Conservation (phyloP, 1,140 invertebrate species). For the Drosophila pachea region DNA sequence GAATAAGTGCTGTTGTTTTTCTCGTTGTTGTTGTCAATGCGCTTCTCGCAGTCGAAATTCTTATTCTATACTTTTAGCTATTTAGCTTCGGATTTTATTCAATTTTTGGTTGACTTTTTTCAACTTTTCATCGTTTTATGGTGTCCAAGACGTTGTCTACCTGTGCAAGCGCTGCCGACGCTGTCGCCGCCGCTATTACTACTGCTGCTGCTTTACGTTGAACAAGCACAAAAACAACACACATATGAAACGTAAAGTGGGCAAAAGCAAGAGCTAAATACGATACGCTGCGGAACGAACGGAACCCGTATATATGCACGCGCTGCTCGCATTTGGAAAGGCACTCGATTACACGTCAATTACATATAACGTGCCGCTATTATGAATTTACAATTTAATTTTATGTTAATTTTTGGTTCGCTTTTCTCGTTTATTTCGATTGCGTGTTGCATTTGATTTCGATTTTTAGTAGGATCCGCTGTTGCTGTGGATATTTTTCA, state of each 20-base stretch:
- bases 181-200: conserved; percentile 13
- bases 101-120: conserved; percentile 34
- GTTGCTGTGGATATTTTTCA: conserved; percentile 25
- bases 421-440: conserved; percentile 30
- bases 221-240: conserved; percentile 66
- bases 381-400: conserved; percentile 18
- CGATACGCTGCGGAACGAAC: conserved; percentile 59
- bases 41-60: conserved; percentile 36
- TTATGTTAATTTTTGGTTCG: conserved; percentile 27
- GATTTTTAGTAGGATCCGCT: conserved; percentile 25
- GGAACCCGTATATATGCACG: conserved; percentile 76
- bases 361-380: conserved; percentile 31
- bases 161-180: conserved; percentile 50
- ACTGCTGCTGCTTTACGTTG: conserved; percentile 52
- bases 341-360: conserved; percentile 42
- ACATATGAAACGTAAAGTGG: conserved; percentile 57
- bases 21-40: conserved; percentile 33
- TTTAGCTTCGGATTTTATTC: conserved; percentile 34
- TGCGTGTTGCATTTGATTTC: conserved; percentile 28
- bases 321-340: conserved; percentile 58
- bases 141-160: conserved; percentile 54
- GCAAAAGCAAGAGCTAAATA: conserved; percentile 56
- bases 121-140: conserved; percentile 59
- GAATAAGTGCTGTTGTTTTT: conserved; percentile 45
- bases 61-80: conserved; percentile 44